These are phyloP conservation scores for Tympanoctomys barrerae DNA, from an alignment of 2,797 vertebrate species.

Conservation along the genomic window DNA sequence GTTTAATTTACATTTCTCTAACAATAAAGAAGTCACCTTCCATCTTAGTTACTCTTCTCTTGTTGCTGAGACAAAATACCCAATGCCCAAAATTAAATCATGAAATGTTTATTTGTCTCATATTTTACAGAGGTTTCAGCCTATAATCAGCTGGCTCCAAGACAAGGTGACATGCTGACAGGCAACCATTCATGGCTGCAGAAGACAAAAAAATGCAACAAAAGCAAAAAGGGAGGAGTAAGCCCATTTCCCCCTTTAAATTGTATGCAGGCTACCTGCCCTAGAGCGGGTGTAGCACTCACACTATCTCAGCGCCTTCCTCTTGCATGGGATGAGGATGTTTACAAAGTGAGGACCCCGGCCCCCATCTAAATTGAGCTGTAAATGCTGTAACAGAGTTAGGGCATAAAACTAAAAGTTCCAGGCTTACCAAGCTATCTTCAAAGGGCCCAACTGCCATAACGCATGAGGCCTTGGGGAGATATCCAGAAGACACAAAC, in stretches of 20 bases:
- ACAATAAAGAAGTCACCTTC: background rate
- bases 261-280: background rate
- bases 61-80: background rate
- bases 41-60: background rate
- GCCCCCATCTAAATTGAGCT: background rate
- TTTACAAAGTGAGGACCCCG: background rate
- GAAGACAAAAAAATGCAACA: background rate
- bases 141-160: background rate
- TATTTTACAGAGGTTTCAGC: too few species aligned
- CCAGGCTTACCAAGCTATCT: background rate
- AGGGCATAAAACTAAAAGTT: background rate
- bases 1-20: constrained; percentile 15
- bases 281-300: background rate
- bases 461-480: background rate
- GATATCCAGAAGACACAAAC: background rate
- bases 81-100: background rate
- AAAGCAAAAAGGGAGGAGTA: background rate
- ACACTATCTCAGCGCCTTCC: background rate
- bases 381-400: background rate
- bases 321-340: background rate
- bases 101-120: background rate
- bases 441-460: background rate
- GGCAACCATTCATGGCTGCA: background rate
- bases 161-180: background rate
- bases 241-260: background rate